A percentile compares a stretch with the other conserved stretches of the same genome.
Conservation (phyloP, 1,140 invertebrate species). For the Onthophagus taurus region DNA sequence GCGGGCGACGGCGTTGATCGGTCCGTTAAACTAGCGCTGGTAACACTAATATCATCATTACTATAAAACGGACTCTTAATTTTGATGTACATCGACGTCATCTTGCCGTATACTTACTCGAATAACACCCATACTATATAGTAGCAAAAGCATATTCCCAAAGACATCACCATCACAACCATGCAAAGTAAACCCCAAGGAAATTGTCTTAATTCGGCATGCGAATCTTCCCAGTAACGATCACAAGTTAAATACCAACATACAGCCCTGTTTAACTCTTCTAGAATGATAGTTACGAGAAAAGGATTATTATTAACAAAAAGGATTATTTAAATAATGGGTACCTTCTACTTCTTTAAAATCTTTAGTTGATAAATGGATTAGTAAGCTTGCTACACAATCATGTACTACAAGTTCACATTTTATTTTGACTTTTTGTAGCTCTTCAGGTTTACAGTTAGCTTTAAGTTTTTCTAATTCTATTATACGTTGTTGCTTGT, state of each 20-base stretch:
- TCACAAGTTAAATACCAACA: conserved; percentile 89
- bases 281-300: too few species aligned
- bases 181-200: conserved; percentile 69
- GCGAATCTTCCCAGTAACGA: conserved; percentile 80
- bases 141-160: conserved; percentile 77
- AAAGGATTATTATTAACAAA: conserved; percentile 7
- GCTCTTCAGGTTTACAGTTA: conserved; percentile 70
- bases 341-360: conserved; percentile 81
- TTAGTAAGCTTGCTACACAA: conserved; percentile 67
- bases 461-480: conserved; percentile 64
- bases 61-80: conserved; percentile 31
- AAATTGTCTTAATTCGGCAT: conserved; percentile 61
- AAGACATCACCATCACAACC: conserved; percentile 64
- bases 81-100: conserved; percentile 5
- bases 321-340: conserved; percentile 3
- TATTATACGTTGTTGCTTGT: conserved; percentile 52
- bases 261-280: conserved; percentile 74
- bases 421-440: conserved; percentile 58
- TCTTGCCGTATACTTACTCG: conserved; percentile 66
- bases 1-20: conserved; percentile 51
- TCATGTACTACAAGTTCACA: conserved; percentile 52
- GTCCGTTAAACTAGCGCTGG: conserved; percentile 50
- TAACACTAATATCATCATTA: conserved; percentile 52
- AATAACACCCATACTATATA: conserved; percentile 85
- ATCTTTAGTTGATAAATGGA: conserved; percentile 70